A percentile compares a stretch with the other conserved stretches of the same genome.
Conservation (phyloP, 2,113 vertebrate genomes). For the Saccopteryx bilineata region DNA sequence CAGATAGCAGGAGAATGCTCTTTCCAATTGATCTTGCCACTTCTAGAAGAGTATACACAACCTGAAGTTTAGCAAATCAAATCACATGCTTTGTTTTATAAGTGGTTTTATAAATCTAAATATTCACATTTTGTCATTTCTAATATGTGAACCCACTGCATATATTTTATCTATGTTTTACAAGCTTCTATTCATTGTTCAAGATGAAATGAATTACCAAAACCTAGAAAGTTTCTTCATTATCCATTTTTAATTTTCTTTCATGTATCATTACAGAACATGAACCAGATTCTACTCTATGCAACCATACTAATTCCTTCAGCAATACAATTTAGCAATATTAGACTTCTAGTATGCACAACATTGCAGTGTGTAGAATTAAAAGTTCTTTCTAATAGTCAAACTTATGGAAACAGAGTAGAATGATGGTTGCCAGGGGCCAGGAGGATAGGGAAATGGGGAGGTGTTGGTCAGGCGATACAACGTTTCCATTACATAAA, state of each 20-base stretch:
- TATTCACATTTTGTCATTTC: constrained; percentile 49
- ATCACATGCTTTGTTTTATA: background rate
- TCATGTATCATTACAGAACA: constrained; percentile 40
- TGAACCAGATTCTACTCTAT: background rate
- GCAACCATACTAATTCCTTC: background rate
- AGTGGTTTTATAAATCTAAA: constrained; percentile 16
- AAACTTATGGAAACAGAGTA: background rate
- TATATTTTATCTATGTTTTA: constrained; percentile 53
- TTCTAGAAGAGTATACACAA: background rate
- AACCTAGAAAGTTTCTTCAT: constrained; percentile 55
- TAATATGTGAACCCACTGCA: background rate
- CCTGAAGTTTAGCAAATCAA: background rate
- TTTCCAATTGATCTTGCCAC: background rate
- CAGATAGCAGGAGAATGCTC: background rate
- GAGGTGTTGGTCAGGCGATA: background rate
- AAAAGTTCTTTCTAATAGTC: background rate
- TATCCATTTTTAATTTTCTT: constrained; percentile 49
- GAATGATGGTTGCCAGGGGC: background rate
- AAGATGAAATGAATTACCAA: constrained; percentile 43
- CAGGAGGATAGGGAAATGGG: background rate
- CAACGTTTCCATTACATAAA: background rate
- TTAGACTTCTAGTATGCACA: background rate
- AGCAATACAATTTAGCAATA: background rate
- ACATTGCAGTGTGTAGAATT: background rate
- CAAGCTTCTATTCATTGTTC: constrained; percentile 63